A percentile compares a stretch with the other conserved stretches of the same genome.
Conservation (phyloP, 92 coral and sea anemone genomes). For the Meandrina meandrites region DNA sequence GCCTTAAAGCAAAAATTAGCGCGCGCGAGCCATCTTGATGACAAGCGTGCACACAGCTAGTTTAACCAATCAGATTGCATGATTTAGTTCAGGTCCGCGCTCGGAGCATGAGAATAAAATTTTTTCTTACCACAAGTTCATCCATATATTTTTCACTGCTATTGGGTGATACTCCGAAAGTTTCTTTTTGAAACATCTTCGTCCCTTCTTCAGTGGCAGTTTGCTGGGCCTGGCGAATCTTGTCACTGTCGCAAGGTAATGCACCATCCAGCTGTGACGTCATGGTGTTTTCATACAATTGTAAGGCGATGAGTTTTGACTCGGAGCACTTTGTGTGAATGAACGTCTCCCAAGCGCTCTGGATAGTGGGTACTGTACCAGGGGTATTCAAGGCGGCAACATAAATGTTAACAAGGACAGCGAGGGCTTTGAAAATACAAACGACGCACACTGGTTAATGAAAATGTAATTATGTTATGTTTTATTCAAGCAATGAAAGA, state of each 20-base stretch:
- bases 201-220: slow-evolving; percentile 29
- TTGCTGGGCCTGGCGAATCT: slow-evolving; percentile 37
- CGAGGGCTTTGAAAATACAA: slow-evolving; percentile 45
- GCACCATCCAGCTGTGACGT: slow-evolving; percentile 13
- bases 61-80: background rate
- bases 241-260: slow-evolving; percentile 56
- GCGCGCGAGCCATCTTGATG: too few species aligned
- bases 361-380: slow-evolving; percentile 62
- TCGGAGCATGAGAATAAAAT: background rate
- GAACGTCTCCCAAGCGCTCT: slow-evolving; percentile 72
- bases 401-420: slow-evolving; percentile 56
- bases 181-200: slow-evolving; percentile 36
- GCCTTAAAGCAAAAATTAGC: too few species aligned
- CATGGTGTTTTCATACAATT: slow-evolving; percentile 35
- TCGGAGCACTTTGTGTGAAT: slow-evolving; percentile 43
- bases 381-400: slow-evolving; percentile 72
- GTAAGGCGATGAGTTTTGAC: slow-evolving; percentile 27
- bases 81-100: background rate
- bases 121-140: slow-evolving; percentile 43
- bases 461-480: too few species aligned
- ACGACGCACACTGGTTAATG: background rate
- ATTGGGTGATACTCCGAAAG: slow-evolving; percentile 45
- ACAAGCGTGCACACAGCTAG: background rate
- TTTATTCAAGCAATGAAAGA: too few species aligned
- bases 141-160: slow-evolving; percentile 35